These are phyloP conservation scores for Dyspetes luteomarginatus DNA, from an alignment of 2,888 invertebrate species.

Conservation along the genomic window DNA sequence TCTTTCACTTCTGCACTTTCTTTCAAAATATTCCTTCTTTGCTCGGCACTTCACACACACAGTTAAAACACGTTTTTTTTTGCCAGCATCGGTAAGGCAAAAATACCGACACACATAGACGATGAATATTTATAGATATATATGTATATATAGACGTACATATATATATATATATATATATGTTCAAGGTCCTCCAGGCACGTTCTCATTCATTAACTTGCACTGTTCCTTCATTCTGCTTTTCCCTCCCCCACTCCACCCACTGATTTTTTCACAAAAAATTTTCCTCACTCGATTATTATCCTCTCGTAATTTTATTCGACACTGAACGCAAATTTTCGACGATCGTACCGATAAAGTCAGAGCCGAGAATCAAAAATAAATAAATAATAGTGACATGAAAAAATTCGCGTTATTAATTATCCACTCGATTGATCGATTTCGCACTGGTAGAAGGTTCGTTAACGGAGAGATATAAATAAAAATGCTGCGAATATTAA, in stretches of 20 bases:
- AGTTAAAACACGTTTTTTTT: constrained; percentile 15
- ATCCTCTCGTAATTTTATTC: not conserved
- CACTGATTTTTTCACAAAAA: not conserved
- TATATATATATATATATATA: not conserved
- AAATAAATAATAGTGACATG: not conserved
- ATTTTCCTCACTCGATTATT: not conserved
- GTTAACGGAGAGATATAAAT: too few species aligned
- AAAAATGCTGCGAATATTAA: too few species aligned
- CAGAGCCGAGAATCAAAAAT: not conserved
- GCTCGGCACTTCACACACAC: constrained; percentile 7
- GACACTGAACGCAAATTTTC: not conserved
- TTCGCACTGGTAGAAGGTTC: too few species aligned
- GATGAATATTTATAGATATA: not conserved
- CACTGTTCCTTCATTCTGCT: constrained; percentile 43
- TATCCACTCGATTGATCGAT: too few species aligned
- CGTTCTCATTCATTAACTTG: constrained; percentile 59
- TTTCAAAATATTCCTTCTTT: constrained; percentile 16
- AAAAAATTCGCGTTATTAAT: too few species aligned
- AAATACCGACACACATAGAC: not conserved
- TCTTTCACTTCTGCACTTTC: not conserved
- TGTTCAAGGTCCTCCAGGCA: constrained; percentile 50
- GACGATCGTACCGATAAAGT: not conserved
- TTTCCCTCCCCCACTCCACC: not conserved
- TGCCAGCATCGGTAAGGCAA: not conserved
- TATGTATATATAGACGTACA: not conserved